Evolutionary conservation across 2,797 vertebrate species (phyloP).

Genomic region (Phoebastria nigripes): DNA sequence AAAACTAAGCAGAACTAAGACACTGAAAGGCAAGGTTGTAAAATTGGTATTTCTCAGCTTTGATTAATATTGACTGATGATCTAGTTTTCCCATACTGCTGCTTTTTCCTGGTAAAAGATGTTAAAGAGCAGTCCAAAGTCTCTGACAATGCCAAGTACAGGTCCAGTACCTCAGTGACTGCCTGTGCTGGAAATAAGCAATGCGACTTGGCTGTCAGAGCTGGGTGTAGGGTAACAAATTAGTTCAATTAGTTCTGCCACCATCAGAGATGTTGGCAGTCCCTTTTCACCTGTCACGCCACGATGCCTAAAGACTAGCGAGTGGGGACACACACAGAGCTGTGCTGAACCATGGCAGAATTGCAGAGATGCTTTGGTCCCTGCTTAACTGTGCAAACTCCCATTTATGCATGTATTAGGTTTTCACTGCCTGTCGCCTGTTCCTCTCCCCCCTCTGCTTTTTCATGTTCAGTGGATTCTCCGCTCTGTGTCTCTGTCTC

Average conservation of each 20-base stretch:
- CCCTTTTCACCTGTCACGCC: background rate
- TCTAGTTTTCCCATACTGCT: background rate
- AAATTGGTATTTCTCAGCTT: background rate
- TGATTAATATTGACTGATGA: background rate
- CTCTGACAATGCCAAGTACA: background rate
- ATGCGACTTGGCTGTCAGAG: background rate
- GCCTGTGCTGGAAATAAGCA: background rate
- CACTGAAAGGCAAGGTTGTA: background rate
- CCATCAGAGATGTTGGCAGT: background rate
- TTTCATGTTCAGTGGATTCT: slow-evolving; percentile 72
- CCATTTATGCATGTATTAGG: slow-evolving; percentile 32
- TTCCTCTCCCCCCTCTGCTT: slow-evolving; percentile 58
- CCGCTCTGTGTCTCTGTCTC: slow-evolving; percentile 54
- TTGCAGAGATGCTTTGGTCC: slow-evolving; percentile 11
- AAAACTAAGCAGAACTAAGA: background rate
- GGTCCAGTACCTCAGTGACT: background rate
- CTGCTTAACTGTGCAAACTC: slow-evolving; percentile 40
- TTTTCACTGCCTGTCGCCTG: slow-evolving; percentile 17
- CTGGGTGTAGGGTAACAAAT: background rate
- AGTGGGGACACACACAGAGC: background rate
- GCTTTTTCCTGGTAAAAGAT: background rate
- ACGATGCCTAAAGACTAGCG: background rate
- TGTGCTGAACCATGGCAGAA: background rate
- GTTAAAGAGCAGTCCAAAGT: background rate
- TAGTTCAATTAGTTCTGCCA: background rate